Conservation (phyloP, 2,113 vertebrate species). For the Dicentrarchus labrax region DNA sequence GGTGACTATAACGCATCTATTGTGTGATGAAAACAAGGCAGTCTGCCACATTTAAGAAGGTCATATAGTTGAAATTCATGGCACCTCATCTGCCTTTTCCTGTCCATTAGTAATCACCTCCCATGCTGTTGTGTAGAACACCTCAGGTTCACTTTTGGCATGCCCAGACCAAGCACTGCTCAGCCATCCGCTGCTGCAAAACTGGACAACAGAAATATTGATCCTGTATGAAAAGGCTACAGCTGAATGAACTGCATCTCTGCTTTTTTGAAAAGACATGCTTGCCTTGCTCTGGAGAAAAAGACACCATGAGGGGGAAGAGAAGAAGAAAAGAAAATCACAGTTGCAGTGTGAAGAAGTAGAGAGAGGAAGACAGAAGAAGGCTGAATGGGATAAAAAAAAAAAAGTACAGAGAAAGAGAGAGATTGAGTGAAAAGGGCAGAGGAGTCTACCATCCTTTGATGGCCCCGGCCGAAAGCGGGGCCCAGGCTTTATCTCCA, state of each 20-base stretch:
- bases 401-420: conserved; percentile 2
- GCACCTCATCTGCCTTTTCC: conserved; percentile 6
- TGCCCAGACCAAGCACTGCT: not conserved
- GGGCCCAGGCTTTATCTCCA: conserved; percentile 73
- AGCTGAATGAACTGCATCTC: conserved; percentile 49
- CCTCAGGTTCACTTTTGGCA: conserved; percentile 17
- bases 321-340: conserved; percentile 39
- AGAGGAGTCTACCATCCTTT: conserved; percentile 68
- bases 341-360: conserved; percentile 42
- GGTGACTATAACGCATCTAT: not conserved
- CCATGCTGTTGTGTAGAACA: conserved; percentile 28
- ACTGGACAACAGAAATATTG: conserved; percentile 40
- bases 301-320: conserved; percentile 19
- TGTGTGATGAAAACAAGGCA: not conserved
- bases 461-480: conserved; percentile 67
- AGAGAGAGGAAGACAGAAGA: conserved; percentile 28
- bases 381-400: conserved; percentile 24
- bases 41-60: conserved; percentile 1
- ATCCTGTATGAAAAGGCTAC: conserved; percentile 53
- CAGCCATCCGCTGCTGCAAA: conserved; percentile 12
- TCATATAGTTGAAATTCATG: conserved; percentile 36
- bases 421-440: conserved; percentile 62
- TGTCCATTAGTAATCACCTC: conserved; percentile 60
- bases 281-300: conserved; percentile 18
- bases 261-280: not conserved